These are phyloP conservation scores for Poeciliopsis gracilis DNA, from an alignment of 2,797 vertebrate species.

Conservation along the genomic window DNA sequence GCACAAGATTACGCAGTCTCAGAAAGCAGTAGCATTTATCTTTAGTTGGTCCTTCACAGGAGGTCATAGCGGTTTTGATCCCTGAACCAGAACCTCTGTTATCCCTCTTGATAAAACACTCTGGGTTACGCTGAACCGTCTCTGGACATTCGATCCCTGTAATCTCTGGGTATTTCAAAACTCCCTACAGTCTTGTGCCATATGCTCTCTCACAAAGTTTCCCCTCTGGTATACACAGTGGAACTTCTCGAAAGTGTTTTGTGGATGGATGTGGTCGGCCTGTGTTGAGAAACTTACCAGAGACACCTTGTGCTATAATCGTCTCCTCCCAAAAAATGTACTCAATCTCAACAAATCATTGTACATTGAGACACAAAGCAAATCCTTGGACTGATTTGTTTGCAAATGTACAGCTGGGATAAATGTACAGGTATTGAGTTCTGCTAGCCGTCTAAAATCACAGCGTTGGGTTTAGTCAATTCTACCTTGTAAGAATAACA, in stretches of 20 bases:
- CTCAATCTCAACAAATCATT: background rate
- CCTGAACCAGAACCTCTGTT: constrained; percentile 35
- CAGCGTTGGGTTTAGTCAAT: background rate
- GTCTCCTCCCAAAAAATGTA: too few species aligned
- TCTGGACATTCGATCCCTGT: constrained; percentile 30
- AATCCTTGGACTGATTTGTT: background rate
- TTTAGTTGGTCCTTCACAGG: constrained; percentile 12
- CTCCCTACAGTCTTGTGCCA: constrained; percentile 40
- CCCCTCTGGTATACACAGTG: constrained; percentile 1
- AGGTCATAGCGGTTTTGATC: constrained; percentile 43
- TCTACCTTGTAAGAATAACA: background rate
- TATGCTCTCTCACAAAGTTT: constrained; percentile 36
- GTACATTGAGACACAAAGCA: background rate
- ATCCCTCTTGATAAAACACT: constrained; percentile 30
- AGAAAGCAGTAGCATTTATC: background rate
- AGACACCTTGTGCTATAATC: background rate
- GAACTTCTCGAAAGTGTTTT: constrained; percentile 16
- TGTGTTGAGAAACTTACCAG: constrained; percentile 30
- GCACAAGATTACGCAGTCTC: constrained; percentile 19
- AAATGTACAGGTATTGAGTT: background rate
- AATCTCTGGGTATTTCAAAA: constrained; percentile 51
- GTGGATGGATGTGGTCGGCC: constrained; percentile 13
- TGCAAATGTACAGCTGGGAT: background rate
- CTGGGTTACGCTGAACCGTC: constrained; percentile 46
- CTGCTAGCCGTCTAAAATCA: background rate